Evolutionary conservation across 2,888 invertebrate genomes (phyloP).

Genomic region (Protophormia terraenovae): DNA sequence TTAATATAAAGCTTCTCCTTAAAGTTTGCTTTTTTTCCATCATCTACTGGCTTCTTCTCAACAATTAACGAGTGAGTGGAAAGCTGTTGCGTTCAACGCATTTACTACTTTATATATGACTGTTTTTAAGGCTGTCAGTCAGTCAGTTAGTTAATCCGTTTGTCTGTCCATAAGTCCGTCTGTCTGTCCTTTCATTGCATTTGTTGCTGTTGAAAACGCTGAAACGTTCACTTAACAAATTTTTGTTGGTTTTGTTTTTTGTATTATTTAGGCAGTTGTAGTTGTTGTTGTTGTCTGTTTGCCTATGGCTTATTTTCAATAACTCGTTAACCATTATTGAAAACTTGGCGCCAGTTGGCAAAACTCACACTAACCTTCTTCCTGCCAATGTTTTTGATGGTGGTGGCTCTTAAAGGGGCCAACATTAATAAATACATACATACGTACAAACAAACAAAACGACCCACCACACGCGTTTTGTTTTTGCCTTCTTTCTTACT

Average conservation of each 20-base stretch:
- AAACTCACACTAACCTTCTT: slow-evolving; percentile 69
- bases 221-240: slow-evolving; percentile 43
- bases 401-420: slow-evolving; percentile 13
- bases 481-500: too few relatives aligned
- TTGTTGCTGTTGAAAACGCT: slow-evolving; percentile 23
- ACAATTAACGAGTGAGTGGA: slow-evolving; percentile 62
- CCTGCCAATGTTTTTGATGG: slow-evolving; percentile 31
- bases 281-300: slow-evolving; percentile 43
- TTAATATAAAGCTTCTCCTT: slow-evolving; percentile 4
- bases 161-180: background rate
- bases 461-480: slow-evolving; percentile 64
- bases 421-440: too few relatives aligned
- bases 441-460: slow-evolving; percentile 53
- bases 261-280: slow-evolving; percentile 24
- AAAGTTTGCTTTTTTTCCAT: slow-evolving; percentile 4
- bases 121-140: slow-evolving; percentile 32
- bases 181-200: background rate
- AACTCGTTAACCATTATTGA: slow-evolving; percentile 80
- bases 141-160: background rate
- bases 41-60: slow-evolving; percentile 14
- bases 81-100: slow-evolving; percentile 69
- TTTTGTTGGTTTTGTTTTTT: slow-evolving; percentile 26
- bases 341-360: slow-evolving; percentile 81
- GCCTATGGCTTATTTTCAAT: slow-evolving; percentile 75
- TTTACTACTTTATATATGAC: slow-evolving; percentile 53